A percentile compares a stretch with the other conserved stretches of the same genome.
Evolutionary conservation across 2,113 vertebrate genomes (phyloP).

Genomic region (Poeciliopsis prolifica): DNA sequence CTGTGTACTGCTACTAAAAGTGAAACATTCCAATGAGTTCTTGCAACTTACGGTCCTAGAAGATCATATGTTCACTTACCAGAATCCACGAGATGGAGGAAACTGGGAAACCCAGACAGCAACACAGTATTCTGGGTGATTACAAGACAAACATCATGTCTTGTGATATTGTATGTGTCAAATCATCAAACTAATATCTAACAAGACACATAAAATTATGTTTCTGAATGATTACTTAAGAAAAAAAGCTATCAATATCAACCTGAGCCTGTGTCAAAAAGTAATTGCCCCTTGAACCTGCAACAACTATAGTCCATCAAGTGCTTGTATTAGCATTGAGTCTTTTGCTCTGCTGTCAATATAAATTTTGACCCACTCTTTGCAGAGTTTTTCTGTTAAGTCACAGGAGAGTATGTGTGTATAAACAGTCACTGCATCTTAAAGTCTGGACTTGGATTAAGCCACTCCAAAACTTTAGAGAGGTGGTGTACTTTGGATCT

Average conservation of each 20-base stretch:
- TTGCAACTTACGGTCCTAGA: not conserved
- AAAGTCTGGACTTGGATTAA: too few species aligned
- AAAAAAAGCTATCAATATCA: not conserved
- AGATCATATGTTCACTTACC: not conserved
- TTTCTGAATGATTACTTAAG: not conserved
- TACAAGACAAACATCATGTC: not conserved
- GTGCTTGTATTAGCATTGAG: too few species aligned
- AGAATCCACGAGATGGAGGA: not conserved
- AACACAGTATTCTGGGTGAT: not conserved
- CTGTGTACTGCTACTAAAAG: not conserved
- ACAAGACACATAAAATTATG: not conserved
- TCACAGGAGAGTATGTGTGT: too few species aligned
- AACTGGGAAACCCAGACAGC: not conserved
- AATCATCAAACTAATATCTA: not conserved
- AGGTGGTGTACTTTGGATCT: too few species aligned
- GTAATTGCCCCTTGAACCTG: not conserved
- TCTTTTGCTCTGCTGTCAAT: not conserved
- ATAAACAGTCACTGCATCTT: too few species aligned
- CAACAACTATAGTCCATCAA: not conserved
- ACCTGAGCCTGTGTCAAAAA: not conserved
- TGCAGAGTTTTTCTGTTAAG: too few species aligned
- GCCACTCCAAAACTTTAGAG: too few species aligned
- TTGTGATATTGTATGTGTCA: not conserved
- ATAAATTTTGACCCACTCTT: too few species aligned
- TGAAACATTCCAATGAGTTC: too few species aligned